Base-by-base conservation (phyloP, 1,140 invertebrate genomes). In the Metopolophium dirhodum region DNA sequence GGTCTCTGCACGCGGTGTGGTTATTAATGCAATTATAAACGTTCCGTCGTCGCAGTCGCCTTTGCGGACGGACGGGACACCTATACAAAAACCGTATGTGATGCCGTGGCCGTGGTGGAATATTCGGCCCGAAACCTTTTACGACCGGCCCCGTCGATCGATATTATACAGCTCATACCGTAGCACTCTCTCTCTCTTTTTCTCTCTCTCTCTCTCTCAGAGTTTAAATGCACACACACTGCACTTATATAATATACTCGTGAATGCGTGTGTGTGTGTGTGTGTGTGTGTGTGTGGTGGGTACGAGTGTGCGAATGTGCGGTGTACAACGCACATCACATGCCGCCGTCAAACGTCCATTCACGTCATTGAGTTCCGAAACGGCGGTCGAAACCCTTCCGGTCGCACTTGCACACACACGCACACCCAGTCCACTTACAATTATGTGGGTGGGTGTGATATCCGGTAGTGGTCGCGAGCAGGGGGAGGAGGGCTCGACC, bases 11-110 rank as follows among this genome's bases (percentile, higher is more conserved):
- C 61, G 61, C n/a, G 61, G 61, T 68, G 26, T 18, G 61, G 14
- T n/a, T 77, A 77, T 77, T 77, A 77, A 77, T 77, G 61, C 61
- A 77, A 77, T 77, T 77, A 77, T 77, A 77, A n/a, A 35, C 61
- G 61, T 77, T 18, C 61, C n/a, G 61, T 77, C 61, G 61, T n/a
- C 61, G 61, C 61, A 77, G 30, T 77, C 61, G 61, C 61, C 61
- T 77, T 14, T 77, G 30, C 61, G 61, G 61, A 68, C 61, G 61
- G 30, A 68, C n/a, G 11, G 61, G 61, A 14, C 30, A 77, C 61
- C 61, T n/a, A 4, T n/a, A 77, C 30, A 77, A 77, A 77, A 77
- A 77, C 61, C 61, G n/a, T 68, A n/a, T 68, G 61, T 30, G 30
- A 23, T 47, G 45, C 45, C 45, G 9, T 51, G 49, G 22, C 22